These are phyloP conservation scores for Euzophera pinguis DNA, from an alignment of 2,888 invertebrate species.

Conservation along the genomic window DNA sequence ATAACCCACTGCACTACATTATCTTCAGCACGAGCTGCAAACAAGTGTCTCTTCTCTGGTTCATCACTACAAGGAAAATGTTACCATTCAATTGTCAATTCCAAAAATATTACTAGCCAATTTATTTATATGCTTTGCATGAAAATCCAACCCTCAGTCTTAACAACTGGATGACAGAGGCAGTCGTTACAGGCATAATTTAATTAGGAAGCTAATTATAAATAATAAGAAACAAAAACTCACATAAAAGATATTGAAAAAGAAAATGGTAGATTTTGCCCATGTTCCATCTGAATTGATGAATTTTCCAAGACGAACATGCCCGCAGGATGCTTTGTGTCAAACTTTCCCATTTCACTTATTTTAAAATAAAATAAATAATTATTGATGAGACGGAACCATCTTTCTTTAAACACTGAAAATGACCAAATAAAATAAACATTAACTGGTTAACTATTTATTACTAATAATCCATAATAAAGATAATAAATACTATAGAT, in stretches of 20 bases:
- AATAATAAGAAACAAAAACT: conserved; percentile 33
- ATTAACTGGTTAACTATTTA: no score
- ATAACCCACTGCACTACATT: conserved; percentile 86
- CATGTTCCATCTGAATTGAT: conserved; percentile 83
- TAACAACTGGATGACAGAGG: no score
- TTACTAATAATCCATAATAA: no score
- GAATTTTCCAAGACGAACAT: conserved; percentile 87
- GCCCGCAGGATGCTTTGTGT: conserved; percentile 83
- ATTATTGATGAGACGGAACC: conserved; percentile 87
- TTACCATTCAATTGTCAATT: not conserved
- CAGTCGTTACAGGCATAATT: not conserved
- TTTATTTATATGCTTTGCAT: no score
- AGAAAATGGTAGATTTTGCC: conserved; percentile 84
- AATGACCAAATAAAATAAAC: conserved; percentile 20
- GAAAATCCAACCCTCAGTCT: no score
- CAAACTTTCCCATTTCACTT: conserved; percentile 82
- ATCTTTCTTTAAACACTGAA: conserved; percentile 87
- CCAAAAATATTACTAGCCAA: no score
- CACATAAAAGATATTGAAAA: conserved; percentile 86
- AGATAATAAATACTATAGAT: no score
- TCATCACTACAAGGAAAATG: conserved; percentile 67
- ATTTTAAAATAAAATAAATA: conserved; percentile 88
- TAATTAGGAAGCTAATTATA: not conserved
- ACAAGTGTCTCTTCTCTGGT: conserved; percentile 84
- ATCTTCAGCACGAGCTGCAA: conserved; percentile 84